A percentile compares a stretch with the other conserved stretches of the same genome.
phyloP scores from a whole-genome alignment of 2,888 invertebrate genomes.

The Scaeva pyrastri region DNA sequence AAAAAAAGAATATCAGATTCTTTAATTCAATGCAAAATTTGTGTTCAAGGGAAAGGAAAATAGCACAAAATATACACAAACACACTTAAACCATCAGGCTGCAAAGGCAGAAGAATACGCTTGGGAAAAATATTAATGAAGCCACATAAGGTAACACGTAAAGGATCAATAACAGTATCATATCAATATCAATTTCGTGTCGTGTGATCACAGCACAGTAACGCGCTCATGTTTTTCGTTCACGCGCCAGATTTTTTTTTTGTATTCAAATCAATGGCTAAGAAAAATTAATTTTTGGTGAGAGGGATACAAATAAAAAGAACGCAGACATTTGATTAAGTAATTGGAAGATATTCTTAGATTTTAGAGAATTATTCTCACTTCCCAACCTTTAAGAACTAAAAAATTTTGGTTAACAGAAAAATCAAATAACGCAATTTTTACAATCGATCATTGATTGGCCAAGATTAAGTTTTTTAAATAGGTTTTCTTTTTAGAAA shows the following conservation, averaged over 20 bases:
- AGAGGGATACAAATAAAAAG: background rate
- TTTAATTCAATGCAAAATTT: slow-evolving; percentile 15
- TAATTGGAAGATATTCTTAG: too few relatives aligned
- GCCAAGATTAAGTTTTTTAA: too few relatives aligned
- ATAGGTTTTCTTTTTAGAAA: too few relatives aligned
- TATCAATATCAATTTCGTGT: slow-evolving; percentile 65
- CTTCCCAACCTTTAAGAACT: too few relatives aligned
- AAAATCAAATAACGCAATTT: too few relatives aligned
- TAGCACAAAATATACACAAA: background rate
- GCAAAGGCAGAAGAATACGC: slow-evolving; percentile 26
- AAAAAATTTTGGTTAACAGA: too few relatives aligned
- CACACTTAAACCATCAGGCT: background rate
- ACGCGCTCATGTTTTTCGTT: slow-evolving; percentile 45
- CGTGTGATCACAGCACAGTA: slow-evolving; percentile 62
- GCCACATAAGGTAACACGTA: slow-evolving; percentile 49
- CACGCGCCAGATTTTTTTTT: slow-evolving; percentile 57
- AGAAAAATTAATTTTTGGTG: background rate
- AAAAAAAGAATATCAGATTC: slow-evolving; percentile 43
- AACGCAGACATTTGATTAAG: background rate
- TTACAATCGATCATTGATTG: too few relatives aligned
- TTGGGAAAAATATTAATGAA: slow-evolving; percentile 63
- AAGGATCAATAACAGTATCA: slow-evolving; percentile 64
- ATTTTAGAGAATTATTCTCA: too few relatives aligned
- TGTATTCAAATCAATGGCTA: background rate
- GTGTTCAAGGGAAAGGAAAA: slow-evolving; percentile 33